Evolutionary conservation across 2,888 invertebrate genomes (phyloP).

Genomic region (Eumerus sabulonum): DNA sequence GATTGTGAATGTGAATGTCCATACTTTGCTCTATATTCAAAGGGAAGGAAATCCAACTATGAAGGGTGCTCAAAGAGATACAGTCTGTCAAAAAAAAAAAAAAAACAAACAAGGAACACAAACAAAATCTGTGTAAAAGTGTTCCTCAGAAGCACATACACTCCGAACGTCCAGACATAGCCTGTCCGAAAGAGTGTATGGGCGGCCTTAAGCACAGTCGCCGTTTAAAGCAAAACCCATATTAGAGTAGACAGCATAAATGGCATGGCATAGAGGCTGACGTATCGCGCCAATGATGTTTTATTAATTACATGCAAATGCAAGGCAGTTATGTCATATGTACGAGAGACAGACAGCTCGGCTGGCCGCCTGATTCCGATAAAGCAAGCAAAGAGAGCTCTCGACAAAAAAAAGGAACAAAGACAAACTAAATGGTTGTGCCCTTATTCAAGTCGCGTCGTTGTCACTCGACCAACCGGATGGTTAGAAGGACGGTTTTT

Average conservation of each 20-base stretch:
- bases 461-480: slow-evolving; percentile 1
- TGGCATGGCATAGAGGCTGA: slow-evolving; percentile 25
- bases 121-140: no score
- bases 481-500: slow-evolving; percentile 45
- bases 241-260: slow-evolving; percentile 11
- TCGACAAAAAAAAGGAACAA: slow-evolving; percentile 5
- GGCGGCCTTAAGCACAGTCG: background rate
- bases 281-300: slow-evolving; percentile 51
- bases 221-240: slow-evolving; percentile 10
- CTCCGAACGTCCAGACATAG: no score
- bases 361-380: slow-evolving; percentile 8
- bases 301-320: slow-evolving; percentile 67
- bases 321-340: slow-evolving; percentile 45
- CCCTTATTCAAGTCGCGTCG: slow-evolving; percentile 40
- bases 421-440: slow-evolving; percentile 20
- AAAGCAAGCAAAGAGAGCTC: background rate
- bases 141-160: no score
- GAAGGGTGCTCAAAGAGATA: background rate
- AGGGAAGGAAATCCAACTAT: background rate
- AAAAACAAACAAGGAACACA: no score
- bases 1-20: background rate
- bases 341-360: slow-evolving; percentile 30
- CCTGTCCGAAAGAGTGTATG: slow-evolving; percentile 3
- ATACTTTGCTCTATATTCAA: background rate
- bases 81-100: slow-evolving; percentile 12